These are phyloP conservation scores for Acromyrmex heyeri DNA, from an alignment of 1,140 invertebrate genomes.

Conservation along the genomic window DNA sequence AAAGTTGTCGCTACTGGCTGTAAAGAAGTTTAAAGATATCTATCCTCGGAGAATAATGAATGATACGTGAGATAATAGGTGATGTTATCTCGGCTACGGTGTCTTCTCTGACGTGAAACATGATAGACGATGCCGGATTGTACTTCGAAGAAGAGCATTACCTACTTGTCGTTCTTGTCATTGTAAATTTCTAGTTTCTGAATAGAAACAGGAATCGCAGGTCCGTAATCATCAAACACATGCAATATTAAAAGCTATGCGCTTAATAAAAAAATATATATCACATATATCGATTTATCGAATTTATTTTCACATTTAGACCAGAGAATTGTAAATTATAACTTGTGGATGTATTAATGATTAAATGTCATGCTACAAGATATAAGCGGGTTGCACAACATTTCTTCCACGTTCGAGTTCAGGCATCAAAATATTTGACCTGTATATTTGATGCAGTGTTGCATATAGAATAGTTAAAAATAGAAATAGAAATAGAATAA, in stretches of 20 bases:
- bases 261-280: constrained; percentile 11
- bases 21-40: constrained; percentile 75
- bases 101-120: background rate
- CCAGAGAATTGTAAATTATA: background rate
- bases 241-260: background rate
- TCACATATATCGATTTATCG: background rate
- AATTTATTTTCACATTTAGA: background rate
- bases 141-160: constrained; percentile 5
- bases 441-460: background rate
- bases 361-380: background rate
- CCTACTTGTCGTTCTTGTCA: background rate
- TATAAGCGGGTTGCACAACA: background rate
- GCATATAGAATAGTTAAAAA: constrained; percentile 19
- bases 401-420: background rate
- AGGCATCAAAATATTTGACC: background rate
- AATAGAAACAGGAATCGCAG: constrained; percentile 12
- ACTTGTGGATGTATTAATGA: background rate
- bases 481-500: constrained; percentile 51
- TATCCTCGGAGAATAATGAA: constrained; percentile 72
- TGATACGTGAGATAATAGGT: constrained; percentile 78
- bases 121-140: constrained; percentile 31
- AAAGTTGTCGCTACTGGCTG: constrained; percentile 73
- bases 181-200: constrained; percentile 44
- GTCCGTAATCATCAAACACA: background rate
- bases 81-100: constrained; percentile 73